A percentile compares a stretch with the other conserved stretches of the same genome.
These are phyloP conservation scores for Drosophila busckii DNA, from an alignment of 1,140 invertebrate species.

Conservation along the genomic window DNA sequence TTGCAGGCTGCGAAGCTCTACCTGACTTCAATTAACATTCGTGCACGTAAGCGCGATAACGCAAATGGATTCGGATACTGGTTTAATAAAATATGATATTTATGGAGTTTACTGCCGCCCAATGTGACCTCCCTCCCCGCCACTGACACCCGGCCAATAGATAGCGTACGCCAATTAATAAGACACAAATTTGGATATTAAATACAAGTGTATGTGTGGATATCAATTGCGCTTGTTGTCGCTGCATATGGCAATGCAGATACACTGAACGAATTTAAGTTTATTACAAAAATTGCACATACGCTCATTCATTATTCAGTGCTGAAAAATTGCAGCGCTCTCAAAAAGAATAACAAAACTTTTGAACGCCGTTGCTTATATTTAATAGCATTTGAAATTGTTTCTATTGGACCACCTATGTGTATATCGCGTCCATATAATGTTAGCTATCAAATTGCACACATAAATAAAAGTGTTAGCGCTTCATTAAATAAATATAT, in stretches of 20 bases:
- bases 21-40: conserved; percentile 70
- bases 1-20: neutral
- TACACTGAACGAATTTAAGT: too few relatives aligned
- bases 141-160: neutral
- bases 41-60: conserved; percentile 73
- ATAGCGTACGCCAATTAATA: conserved; percentile 61
- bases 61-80: conserved; percentile 69
- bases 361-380: too few relatives aligned
- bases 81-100: conserved; percentile 72
- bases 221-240: conserved; percentile 49
- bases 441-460: too few relatives aligned
- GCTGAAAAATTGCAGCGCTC: too few relatives aligned
- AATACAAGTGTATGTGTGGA: conserved; percentile 20
- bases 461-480: too few relatives aligned
- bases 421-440: too few relatives aligned
- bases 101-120: conserved; percentile 59
- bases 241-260: conserved; percentile 6
- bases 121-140: neutral
- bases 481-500: too few relatives aligned
- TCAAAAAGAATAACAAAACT: too few relatives aligned
- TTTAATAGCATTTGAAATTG: too few relatives aligned
- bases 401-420: too few relatives aligned
- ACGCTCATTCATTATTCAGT: too few relatives aligned
- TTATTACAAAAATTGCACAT: too few relatives aligned
- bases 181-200: conserved; percentile 52